phyloP scores from a whole-genome alignment of 2,888 invertebrate species.

The Campoletis raptor region DNA sequence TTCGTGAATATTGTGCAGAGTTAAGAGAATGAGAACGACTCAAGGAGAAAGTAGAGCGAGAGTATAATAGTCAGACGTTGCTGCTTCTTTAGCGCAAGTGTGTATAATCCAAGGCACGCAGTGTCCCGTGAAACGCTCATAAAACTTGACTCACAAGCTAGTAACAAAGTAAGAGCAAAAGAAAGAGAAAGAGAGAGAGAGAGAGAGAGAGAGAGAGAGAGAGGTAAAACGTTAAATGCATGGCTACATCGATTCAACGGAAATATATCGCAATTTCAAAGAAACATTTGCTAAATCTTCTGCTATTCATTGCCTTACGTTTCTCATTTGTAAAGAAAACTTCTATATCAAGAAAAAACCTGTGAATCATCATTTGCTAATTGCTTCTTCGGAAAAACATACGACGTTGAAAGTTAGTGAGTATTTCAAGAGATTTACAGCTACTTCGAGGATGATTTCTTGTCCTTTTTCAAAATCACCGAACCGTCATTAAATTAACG shows the following conservation, averaged over 20 bases:
- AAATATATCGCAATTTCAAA: slow-evolving; percentile 14
- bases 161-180: slow-evolving; percentile 14
- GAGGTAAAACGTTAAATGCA: slow-evolving; percentile 27
- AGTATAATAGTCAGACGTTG: slow-evolving; percentile 53
- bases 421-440: not conserved
- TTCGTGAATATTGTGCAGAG: slow-evolving; percentile 47
- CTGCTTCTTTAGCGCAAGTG: slow-evolving; percentile 52
- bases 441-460: not conserved
- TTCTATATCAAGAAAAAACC: not conserved
- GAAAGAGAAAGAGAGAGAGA: slow-evolving; percentile 32
- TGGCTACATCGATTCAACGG: slow-evolving; percentile 17
- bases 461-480: not conserved
- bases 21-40: slow-evolving; percentile 37
- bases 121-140: slow-evolving; percentile 63
- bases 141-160: slow-evolving; percentile 43
- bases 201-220: slow-evolving; percentile 30
- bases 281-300: slow-evolving; percentile 12
- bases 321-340: not conserved
- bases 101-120: slow-evolving; percentile 59
- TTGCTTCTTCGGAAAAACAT: not conserved
- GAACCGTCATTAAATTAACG: not conserved
- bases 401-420: not conserved
- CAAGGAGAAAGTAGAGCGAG: slow-evolving; percentile 48
- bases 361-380: not conserved
- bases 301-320: not conserved